Evolutionary conservation across 2,888 invertebrate species (phyloP), one percentile per base, ranked within the genome.

Genomic region (Scrobipalpa atriplicella): DNA sequence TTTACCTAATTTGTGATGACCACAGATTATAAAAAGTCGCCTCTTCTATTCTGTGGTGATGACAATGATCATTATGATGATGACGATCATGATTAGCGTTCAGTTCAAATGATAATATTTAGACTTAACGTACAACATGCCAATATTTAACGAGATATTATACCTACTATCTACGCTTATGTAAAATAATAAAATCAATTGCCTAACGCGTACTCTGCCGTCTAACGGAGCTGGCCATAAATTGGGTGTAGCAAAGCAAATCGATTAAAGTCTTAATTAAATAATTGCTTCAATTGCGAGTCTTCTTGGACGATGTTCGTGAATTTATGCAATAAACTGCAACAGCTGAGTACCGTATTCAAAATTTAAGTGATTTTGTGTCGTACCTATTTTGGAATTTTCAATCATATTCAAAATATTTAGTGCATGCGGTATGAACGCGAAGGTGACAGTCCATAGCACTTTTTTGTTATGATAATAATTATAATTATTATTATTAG

Each of bases 191-290:
- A 41, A 2, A 39, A 41, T 43, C 41, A 11, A 62, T 62, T 62
- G 16, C 62, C 29, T 58, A 58, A 65, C 21, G 18, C 29, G 43
- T 21, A 7, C 38, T 58, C 58, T 58, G 36, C 36, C 38, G 13
- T 58, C 21, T 64, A 70, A 65, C 69, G 69, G 74, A 68, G 72
- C 72, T 66, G 71, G 70, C 69, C 58, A 16, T 58, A 36, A 73
- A 77, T 71, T 69, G 76, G 64, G 71, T 72, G 78, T 76, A 73
- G 71, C 75, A 68, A 81, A 73, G 71, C 75, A 68, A 81, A 83
- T 82, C 68, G 76, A 81, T 79, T 78, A 68, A 56, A 66, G 66
- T 72, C 76, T 72, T 29, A 72, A 81, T 79, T 73, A 74, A 76
- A 80, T 76, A 77, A 78, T 77, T 73, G 72, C 68, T 67, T 68